Evolutionary conservation across 2,797 vertebrate genomes (phyloP).

Genomic region (Poliocrania exsul): DNA sequence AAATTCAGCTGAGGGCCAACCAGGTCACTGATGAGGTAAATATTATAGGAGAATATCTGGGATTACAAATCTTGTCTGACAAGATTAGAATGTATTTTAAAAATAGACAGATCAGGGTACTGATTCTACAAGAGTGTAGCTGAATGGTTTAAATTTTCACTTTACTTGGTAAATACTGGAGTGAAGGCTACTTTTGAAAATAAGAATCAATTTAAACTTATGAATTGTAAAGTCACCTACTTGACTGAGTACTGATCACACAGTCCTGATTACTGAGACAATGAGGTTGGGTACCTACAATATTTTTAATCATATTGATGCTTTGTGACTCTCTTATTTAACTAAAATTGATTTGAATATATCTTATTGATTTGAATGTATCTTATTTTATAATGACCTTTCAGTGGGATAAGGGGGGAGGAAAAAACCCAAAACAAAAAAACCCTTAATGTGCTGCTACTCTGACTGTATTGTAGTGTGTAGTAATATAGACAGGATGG

Average conservation of each 20-base stretch:
- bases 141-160: not conserved
- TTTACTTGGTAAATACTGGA: not conserved
- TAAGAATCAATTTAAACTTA: not conserved
- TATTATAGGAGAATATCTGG: not conserved
- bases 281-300: not conserved
- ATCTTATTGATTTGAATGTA: not conserved
- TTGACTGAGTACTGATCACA: not conserved
- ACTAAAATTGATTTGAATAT: not conserved
- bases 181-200: not conserved
- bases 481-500: not conserved
- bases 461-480: not conserved
- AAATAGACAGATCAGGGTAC: not conserved
- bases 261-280: not conserved
- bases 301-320: not conserved
- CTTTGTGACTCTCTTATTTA: not conserved
- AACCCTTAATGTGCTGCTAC: not conserved
- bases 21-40: conserved; percentile 96
- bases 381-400: not conserved
- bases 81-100: not conserved
- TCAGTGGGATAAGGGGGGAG: not conserved
- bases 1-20: conserved; percentile 88
- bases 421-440: not conserved
- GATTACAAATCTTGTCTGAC: not conserved
- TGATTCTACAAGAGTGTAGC: not conserved
- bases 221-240: not conserved